Percentiles rank a stretch among this genome's conserved stretches.
These are phyloP conservation scores for Styela clava DNA, from an alignment of 23 tunicate genomes.

Conservation along the genomic window DNA sequence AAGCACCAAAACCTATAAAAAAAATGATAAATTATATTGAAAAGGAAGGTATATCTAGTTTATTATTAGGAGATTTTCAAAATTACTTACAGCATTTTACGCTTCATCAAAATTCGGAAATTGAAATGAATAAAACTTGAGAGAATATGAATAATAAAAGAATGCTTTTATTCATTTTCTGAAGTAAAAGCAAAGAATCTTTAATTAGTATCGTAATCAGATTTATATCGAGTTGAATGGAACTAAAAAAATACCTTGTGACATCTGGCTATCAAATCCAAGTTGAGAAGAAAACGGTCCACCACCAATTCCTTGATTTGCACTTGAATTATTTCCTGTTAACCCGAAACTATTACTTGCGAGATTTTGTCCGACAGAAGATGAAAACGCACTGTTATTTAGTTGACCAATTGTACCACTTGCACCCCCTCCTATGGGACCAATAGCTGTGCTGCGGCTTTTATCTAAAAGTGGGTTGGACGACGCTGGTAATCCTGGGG, in stretches of 20 bases:
- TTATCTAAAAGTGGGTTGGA: conserved; percentile 27
- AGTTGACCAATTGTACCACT: conserved; percentile 50
- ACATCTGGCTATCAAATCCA: conserved; percentile 42
- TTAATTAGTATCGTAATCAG: no score
- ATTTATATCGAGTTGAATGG: no score
- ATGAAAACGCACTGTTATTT: conserved; percentile 21
- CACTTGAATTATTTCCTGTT: conserved; percentile 28
- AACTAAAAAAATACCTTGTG: conserved; percentile 46
- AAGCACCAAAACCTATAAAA: conserved; percentile 21
- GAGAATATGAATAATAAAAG: no score
- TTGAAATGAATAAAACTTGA: no score
- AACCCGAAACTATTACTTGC: conserved; percentile 53
- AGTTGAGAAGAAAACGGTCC: conserved; percentile 49
- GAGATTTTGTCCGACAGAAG: conserved; percentile 11
- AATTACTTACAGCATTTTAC: no score
- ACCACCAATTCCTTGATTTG: conserved; percentile 27
- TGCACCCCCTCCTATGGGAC: conserved; percentile 30
- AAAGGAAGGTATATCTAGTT: neutral
- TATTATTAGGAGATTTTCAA: no score
- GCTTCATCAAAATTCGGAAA: no score
- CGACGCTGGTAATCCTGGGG: conserved; percentile 34
- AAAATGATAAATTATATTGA: neutral
- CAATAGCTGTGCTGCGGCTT: neutral
- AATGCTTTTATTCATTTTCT: no score
- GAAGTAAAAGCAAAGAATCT: no score